These are phyloP conservation scores for Gymnoscopelus braueri DNA, from an alignment of 2,797 vertebrate species.

Conservation along the genomic window DNA sequence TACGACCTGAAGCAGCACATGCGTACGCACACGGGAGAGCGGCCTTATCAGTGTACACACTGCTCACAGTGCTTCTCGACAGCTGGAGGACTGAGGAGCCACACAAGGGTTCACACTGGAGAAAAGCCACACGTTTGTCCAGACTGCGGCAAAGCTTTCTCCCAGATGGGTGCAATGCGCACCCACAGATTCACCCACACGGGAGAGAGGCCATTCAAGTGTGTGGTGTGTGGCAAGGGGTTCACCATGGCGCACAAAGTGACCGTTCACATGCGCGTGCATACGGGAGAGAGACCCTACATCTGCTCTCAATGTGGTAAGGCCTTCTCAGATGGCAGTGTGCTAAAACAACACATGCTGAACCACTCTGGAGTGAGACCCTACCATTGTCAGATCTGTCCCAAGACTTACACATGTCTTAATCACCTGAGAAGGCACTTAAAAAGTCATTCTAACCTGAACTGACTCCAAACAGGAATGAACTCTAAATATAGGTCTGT, in stretches of 20 bases:
- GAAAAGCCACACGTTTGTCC: constrained; percentile 78
- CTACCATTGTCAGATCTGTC: constrained; percentile 80
- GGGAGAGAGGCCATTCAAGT: constrained; percentile 76
- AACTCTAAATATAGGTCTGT: neutral
- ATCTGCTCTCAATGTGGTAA: constrained; percentile 79
- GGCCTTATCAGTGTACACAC: constrained; percentile 78
- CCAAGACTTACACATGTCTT: constrained; percentile 81
- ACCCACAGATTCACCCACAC: constrained; percentile 80
- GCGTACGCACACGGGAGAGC: constrained; percentile 79
- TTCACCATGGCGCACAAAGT: constrained; percentile 80
- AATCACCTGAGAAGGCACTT: constrained; percentile 80
- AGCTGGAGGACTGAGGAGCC: constrained; percentile 74
- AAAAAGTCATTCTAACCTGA: constrained; percentile 76
- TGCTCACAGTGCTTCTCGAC: constrained; percentile 80
- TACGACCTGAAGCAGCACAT: constrained; percentile 80
- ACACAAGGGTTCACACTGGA: constrained; percentile 78
- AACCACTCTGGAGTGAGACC: constrained; percentile 80
- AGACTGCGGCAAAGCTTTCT: constrained; percentile 78
- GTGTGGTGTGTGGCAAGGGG: constrained; percentile 75
- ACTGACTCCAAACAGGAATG: constrained; percentile 30
- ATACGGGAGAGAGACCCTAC: constrained; percentile 76
- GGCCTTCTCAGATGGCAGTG: constrained; percentile 77
- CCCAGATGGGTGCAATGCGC: constrained; percentile 79
- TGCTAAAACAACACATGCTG: constrained; percentile 80
- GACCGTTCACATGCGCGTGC: constrained; percentile 78